phyloP scores from a whole-genome alignment of 1,140 invertebrate genomes.

The Plutomurus gul region DNA sequence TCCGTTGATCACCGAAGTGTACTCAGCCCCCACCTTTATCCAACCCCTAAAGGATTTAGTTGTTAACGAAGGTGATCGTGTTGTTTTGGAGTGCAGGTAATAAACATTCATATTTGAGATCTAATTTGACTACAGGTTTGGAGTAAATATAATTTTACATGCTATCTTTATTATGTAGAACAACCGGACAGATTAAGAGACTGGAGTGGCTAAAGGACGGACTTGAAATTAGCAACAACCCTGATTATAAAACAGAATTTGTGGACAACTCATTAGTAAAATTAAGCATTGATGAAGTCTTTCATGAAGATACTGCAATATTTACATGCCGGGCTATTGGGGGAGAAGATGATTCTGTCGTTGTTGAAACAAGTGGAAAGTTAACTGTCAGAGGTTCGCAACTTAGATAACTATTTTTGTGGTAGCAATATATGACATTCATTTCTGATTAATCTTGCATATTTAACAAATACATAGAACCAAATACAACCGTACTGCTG shows the following conservation, averaged over 20 bases:
- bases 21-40: slow-evolving; percentile 57
- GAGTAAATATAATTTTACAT: not conserved
- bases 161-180: slow-evolving; percentile 55
- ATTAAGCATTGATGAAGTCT: slow-evolving; percentile 76
- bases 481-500: slow-evolving; percentile 65
- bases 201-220: slow-evolving; percentile 75
- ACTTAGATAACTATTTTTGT: too few relatives aligned
- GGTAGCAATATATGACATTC: not conserved
- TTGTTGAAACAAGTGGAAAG: slow-evolving; percentile 71
- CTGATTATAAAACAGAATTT: slow-evolving; percentile 68
- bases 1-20: not conserved
- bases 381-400: slow-evolving; percentile 70
- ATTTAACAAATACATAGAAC: slow-evolving; percentile 59
- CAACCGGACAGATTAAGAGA: slow-evolving; percentile 65
- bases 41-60: slow-evolving; percentile 70
- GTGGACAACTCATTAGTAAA: slow-evolving; percentile 63
- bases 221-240: slow-evolving; percentile 68
- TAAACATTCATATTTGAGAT: slow-evolving; percentile 34
- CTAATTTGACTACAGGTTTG: not conserved
- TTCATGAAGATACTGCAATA: slow-evolving; percentile 77
- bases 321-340: slow-evolving; percentile 71
- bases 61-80: slow-evolving; percentile 73
- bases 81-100: slow-evolving; percentile 68
- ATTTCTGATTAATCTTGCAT: not conserved
- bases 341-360: slow-evolving; percentile 67